Conservation (phyloP, 92 coral and sea anemone species). For the Paramuricea clavata region DNA sequence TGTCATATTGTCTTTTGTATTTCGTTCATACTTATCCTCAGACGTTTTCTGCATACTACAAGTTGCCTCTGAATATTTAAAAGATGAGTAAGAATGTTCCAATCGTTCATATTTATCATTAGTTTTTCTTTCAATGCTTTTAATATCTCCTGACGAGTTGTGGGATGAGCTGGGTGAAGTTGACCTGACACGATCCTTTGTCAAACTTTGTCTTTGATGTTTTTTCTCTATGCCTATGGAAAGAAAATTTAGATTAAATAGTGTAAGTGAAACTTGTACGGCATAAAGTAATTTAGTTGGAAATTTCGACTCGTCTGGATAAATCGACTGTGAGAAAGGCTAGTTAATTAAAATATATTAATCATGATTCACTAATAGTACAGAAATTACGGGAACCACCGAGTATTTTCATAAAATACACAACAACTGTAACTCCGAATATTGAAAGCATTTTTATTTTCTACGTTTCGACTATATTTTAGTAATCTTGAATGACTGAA, state of each 20-base stretch:
- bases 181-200: neutral
- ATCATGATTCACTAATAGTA: too few species aligned
- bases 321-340: too few species aligned
- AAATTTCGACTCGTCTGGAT: too few species aligned
- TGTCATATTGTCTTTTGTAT: neutral
- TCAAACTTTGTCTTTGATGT: neutral
- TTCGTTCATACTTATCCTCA: neutral
- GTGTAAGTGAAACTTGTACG: neutral
- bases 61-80: neutral
- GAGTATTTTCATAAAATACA: too few species aligned
- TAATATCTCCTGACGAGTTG: neutral
- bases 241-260: neutral
- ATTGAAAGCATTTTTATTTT: too few species aligned
- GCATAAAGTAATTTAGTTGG: too few species aligned
- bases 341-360: too few species aligned
- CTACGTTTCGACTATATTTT: too few species aligned
- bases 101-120: neutral
- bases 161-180: neutral
- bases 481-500: too few species aligned
- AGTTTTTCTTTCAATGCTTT: neutral
- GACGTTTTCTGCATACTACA: neutral
- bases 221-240: neutral
- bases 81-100: neutral
- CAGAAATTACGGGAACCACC: too few species aligned
- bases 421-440: too few species aligned